Evolutionary conservation across 2,888 invertebrate species (phyloP).

Genomic region (Hymenopus coronatus): DNA sequence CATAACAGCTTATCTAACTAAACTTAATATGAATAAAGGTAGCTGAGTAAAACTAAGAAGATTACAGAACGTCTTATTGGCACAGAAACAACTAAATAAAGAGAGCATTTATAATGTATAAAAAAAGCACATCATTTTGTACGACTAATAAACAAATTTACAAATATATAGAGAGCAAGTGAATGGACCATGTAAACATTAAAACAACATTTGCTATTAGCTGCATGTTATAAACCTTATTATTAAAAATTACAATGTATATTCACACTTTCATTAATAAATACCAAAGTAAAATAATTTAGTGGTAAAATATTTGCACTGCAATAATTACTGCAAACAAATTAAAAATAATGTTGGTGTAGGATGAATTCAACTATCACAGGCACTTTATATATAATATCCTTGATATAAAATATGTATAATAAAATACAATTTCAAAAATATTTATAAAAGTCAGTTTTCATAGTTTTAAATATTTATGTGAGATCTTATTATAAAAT

Average conservation of each 20-base stretch:
- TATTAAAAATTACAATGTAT: not conserved
- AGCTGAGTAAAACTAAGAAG: too few species aligned
- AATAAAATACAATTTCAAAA: not conserved
- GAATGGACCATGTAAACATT: too few species aligned
- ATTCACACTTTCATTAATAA: not conserved
- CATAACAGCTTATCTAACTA: too few species aligned
- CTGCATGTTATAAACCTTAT: not conserved
- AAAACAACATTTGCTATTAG: not conserved
- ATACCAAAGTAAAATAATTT: constrained; percentile 16
- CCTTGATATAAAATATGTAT: not conserved
- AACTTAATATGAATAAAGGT: too few species aligned
- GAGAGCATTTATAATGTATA: too few species aligned
- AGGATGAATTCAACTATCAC: not conserved
- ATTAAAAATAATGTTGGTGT: not conserved
- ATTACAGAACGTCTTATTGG: too few species aligned
- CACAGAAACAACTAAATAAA: too few species aligned
- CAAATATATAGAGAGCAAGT: too few species aligned
- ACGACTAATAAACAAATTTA: too few species aligned
- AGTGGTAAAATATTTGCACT: not conserved
- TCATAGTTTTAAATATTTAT: not conserved
- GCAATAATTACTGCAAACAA: not conserved
- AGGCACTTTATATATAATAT: not conserved
- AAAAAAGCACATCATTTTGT: too few species aligned
- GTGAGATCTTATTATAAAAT: not conserved
- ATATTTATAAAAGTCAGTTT: not conserved